These are phyloP conservation scores for Nothobranchius kuhntae DNA, from an alignment of 2,113 vertebrate species.

Conservation along the genomic window DNA sequence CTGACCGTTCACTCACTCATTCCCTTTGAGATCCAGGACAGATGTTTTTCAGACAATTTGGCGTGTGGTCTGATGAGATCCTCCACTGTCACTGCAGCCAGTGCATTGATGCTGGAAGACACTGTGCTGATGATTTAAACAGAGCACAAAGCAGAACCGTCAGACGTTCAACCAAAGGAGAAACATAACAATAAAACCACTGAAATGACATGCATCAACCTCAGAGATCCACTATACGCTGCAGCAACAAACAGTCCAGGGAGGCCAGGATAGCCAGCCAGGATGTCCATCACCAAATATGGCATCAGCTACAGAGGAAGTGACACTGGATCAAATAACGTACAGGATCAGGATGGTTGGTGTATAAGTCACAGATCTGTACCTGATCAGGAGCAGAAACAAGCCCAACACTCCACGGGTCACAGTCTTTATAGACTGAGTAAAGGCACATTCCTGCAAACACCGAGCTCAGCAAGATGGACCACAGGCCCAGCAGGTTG, in stretches of 20 bases:
- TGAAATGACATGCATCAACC: conserved; percentile 53
- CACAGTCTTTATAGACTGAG: conserved; percentile 90
- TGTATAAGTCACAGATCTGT: not conserved
- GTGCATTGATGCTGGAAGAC: conserved; percentile 88
- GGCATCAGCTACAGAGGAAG: conserved; percentile 78
- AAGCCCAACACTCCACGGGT: conserved; percentile 85
- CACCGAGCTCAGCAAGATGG: conserved; percentile 80
- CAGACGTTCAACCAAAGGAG: not conserved
- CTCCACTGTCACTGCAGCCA: conserved; percentile 86
- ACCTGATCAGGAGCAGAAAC: conserved; percentile 91
- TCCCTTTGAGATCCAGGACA: conserved; percentile 83
- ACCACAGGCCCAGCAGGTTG: conserved; percentile 90
- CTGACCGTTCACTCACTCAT: conserved; percentile 75
- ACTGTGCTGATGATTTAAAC: conserved; percentile 78
- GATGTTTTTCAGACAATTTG: conserved; percentile 77
- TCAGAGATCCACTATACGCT: conserved; percentile 83
- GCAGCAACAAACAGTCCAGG: conserved; percentile 85
- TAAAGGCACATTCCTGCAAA: conserved; percentile 88
- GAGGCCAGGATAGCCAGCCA: conserved; percentile 78
- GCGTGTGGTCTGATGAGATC: conserved; percentile 82
- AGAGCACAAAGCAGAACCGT: not conserved
- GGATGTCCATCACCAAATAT: conserved; percentile 81
- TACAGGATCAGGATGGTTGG: not conserved
- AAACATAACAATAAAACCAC: not conserved
- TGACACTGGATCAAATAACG: not conserved